Base-by-base conservation (phyloP, 2,888 invertebrate genomes). In the Hirtodrosophila duncani region DNA sequence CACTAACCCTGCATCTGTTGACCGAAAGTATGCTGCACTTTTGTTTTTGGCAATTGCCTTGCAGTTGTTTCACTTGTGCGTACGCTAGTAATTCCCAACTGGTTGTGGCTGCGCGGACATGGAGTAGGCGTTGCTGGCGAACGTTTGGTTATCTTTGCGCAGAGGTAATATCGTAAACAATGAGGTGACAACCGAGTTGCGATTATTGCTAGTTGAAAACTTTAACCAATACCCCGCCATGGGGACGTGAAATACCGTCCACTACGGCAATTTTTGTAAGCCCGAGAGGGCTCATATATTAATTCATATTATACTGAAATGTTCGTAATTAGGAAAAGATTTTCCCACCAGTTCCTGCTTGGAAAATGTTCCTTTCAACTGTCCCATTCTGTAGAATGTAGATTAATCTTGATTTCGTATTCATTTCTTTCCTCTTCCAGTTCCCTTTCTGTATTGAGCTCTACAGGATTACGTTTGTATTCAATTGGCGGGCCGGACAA, bases 181-280 rank as follows among this genome's bases (percentile, higher is more conserved):
- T 94, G 94, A 94, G 92, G 94, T 92, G 90, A n/a, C 88, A 91
- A 92, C 92, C 91, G 93, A 92, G 93, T 92, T 92, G 93, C 91
- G 92, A 92, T 93, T 92, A 93, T 94, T 94, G 93, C 93, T 93
- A 93, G 92, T 94, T 94, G 93, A 93, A 93, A 93, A 94, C 93
- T 94, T 92, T 93, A 92, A 93, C 94, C 94, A 94, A 94, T 94
- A 93, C 93, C 93, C 93, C 92, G 93, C 92, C 92, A 88, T 89
- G 92, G 89, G 91, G 92, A 91, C 92, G 92, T 93, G 93, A 92
- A 94, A 94, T 91, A 92, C 90, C 91, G 92, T 91, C 91, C 92
- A 90, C 92, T 89, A 91, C 89, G 93, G 92, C 93, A 93, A 93
- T 93, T 93, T 94, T 93, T 94, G 92, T 86, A 91, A 89, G 91